Evolutionary conservation across 2,113 vertebrate genomes (phyloP).

Genomic region (Pangasianodon gigas): DNA sequence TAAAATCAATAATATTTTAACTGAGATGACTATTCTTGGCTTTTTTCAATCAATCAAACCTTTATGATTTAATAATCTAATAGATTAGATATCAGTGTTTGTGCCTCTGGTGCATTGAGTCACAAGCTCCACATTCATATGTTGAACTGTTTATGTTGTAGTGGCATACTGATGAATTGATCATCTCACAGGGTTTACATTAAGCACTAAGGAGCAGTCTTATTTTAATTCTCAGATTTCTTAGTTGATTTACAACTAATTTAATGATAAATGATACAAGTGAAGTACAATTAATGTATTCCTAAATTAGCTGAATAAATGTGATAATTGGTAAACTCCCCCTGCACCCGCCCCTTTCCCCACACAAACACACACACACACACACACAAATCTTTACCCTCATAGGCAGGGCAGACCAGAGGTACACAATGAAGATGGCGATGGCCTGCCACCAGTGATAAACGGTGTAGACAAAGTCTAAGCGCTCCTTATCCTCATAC

Average conservation of each 20-base stretch:
- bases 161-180: not conserved
- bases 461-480: slow-evolving; percentile 95
- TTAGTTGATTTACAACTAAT: not conserved
- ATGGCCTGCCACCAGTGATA: slow-evolving; percentile 97
- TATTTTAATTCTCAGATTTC: not conserved
- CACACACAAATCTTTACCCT: slow-evolving; percentile 73
- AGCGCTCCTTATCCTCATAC: slow-evolving; percentile 91
- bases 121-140: not conserved
- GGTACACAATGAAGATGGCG: slow-evolving; percentile 89
- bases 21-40: not conserved
- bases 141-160: not conserved
- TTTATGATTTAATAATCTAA: not conserved
- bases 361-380: not conserved
- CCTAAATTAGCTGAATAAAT: not conserved
- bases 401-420: slow-evolving; percentile 87
- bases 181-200: not conserved
- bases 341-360: not conserved
- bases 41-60: not conserved
- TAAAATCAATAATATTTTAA: not conserved
- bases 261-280: not conserved
- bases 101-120: not conserved
- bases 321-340: not conserved
- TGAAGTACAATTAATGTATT: not conserved
- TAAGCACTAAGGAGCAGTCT: not conserved
- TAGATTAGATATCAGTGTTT: not conserved